Evolutionary conservation across 2,113 vertebrate species (phyloP).

Genomic region (Butastur rufipennis): DNA sequence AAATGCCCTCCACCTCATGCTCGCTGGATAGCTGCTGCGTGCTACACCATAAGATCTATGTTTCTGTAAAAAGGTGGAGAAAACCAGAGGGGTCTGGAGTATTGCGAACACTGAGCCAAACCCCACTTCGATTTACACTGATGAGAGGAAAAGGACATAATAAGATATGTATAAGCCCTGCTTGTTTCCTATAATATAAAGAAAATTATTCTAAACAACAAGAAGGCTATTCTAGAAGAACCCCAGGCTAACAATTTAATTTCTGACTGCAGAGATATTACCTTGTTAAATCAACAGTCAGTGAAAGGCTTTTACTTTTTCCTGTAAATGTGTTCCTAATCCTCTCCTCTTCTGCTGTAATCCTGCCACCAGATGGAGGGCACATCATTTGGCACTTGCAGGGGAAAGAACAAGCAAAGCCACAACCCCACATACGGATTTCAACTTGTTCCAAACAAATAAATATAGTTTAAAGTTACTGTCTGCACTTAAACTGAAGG

Average conservation of each 20-base stretch:
- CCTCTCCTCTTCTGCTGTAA: neutral
- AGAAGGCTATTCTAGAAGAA: constrained; percentile 10
- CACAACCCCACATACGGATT: neutral
- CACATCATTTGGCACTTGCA: neutral
- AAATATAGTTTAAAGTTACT: neutral
- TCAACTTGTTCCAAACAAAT: neutral
- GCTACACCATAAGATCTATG: neutral
- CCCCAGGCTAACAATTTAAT: constrained; percentile 24
- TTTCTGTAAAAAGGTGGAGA: neutral
- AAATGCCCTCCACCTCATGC: neutral
- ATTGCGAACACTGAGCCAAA: neutral
- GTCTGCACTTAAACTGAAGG: neutral
- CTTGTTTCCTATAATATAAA: neutral
- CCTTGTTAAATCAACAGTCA: constrained; percentile 41
- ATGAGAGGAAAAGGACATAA: neutral
- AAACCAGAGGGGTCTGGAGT: neutral
- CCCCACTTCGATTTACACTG: neutral
- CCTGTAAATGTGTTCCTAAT: neutral
- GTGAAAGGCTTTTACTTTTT: constrained; percentile 1
- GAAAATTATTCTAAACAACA: constrained; percentile 25
- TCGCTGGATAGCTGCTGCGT: neutral
- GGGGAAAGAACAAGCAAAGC: neutral
- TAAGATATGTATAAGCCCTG: neutral
- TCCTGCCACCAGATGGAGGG: constrained; percentile 56
- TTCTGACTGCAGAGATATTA: constrained; percentile 35